Base-by-base conservation (phyloP, 2,888 invertebrate genomes). In the Sinhomidia bicolor region DNA sequence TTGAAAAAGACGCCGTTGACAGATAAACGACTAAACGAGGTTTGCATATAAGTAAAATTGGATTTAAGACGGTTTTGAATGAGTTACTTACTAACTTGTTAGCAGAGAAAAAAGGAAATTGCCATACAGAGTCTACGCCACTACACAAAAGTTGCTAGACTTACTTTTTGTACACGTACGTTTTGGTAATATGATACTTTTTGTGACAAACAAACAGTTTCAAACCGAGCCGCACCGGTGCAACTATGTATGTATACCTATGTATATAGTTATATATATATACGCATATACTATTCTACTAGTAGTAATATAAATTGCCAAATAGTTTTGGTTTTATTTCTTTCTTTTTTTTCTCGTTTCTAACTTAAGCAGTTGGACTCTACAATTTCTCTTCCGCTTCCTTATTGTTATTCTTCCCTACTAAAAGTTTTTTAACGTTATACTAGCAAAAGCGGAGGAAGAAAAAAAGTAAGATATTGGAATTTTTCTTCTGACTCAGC, bases 41-140 rank as follows among this genome's bases (percentile, higher is more conserved):
- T 71, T 51, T 68, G 32, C 68, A 36, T 36, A 29, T 65, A 62
- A 44, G 60, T 51, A 81, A 23, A 81, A 65, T 26, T 44, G 36
- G 65, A 47, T 81, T 81, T 81, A 81, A 65, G 81, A 81, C 62
- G n/a, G 44, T n/a, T 81, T 65, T 65, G 81, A 81, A 81, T 81
- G 65, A 81, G 81, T 44, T 62, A 32, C 81, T 65, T 65, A 81
- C 60, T 65, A 81, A 81, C n/a, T 47, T 65, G 9, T 7, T 36
- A 36, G 29, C 47, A 36, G 32, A 60, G 57, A 62, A 41, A 62
- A 41, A 41, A 17, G 0, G n/a, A 29, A 76, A 14, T 29, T 29
- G 62, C 62, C 26, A 29, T n/a, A n/a, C n/a, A n/a, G n/a, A n/a
- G n/a, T 20, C 20, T n/a, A n/a, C n/a, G n/a, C n/a, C 17, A 62